These are phyloP conservation scores for Capromys pilorides DNA, from an alignment of 2,797 vertebrate genomes.

Conservation along the genomic window DNA sequence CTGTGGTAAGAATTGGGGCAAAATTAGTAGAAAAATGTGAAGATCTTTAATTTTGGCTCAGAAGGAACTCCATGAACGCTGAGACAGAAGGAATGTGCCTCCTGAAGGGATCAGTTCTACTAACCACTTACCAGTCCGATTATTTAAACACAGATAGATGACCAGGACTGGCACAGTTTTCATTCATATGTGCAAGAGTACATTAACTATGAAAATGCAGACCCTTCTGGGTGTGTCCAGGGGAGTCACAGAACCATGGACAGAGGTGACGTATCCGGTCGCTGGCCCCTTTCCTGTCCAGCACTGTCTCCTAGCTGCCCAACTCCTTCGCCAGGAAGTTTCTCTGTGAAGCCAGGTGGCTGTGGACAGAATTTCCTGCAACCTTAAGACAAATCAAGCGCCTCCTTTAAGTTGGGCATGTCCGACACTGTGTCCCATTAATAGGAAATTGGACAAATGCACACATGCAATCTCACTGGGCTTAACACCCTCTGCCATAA, in stretches of 20 bases:
- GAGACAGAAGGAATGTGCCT: background rate
- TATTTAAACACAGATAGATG: too few species aligned
- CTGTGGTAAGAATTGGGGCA: background rate
- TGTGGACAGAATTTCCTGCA: background rate
- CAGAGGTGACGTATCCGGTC: background rate
- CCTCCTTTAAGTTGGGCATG: background rate
- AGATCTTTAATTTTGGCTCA: background rate
- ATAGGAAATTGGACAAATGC: background rate
- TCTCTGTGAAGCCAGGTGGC: background rate
- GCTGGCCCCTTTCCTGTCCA: background rate
- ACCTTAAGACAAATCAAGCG: background rate
- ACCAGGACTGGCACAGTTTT: background rate
- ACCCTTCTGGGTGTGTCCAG: background rate
- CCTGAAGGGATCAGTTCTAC: background rate
- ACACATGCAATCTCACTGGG: too few species aligned
- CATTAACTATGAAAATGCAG: background rate
- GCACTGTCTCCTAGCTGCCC: background rate
- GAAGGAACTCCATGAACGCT: background rate
- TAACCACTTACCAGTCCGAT: background rate
- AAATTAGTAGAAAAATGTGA: background rate
- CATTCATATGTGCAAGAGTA: background rate
- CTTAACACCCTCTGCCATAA: background rate
- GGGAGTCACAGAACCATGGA: background rate
- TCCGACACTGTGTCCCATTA: background rate
- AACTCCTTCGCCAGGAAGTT: background rate